Base-by-base conservation (phyloP, 2,113 vertebrate genomes). In the Tetraodon nigroviridis region DNA sequence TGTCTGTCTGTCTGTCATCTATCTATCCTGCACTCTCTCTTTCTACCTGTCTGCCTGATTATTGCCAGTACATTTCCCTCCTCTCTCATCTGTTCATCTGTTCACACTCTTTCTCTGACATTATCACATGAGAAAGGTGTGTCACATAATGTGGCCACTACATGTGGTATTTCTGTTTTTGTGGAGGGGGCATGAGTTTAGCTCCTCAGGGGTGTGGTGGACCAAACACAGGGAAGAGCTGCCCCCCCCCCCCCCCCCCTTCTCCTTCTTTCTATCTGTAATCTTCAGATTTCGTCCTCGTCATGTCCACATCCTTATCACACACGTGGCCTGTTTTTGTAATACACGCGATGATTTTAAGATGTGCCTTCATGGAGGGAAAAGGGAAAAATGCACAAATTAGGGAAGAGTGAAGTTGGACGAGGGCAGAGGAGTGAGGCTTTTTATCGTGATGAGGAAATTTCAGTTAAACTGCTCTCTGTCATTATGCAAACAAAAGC, bases 401-500 rank as follows among this genome's bases (percentile, higher is more conserved):
- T 17, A 67, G 65, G 68, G 56, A 16, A 22, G 46, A 20, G 12
- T 4, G 21, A 55, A 51, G 54, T 59, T 67, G 57, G 66, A 57
- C 51, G 22, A 58, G 21, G 16, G 14, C 11, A 32, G 0, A 22
- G 49, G 55, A 46, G 48, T 14, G n/a, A 66, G 42, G 32, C 46
- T 11, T 48, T 48, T 18, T 17, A 48, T 48, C n/a, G 8, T 19
- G 16, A 18, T 18, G 18, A 48, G 8, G 12, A 19, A 17, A 48
- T 48, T 48, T 48, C 46, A 10, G 46, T 48, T 48, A 1, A 48
- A 48, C 46, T 48, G 46, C 13, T 54, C 21, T 10, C 75, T 19
- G 27, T 61, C 18, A 27, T 60, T 83, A 71, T 83, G 76, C 76
- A 85, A 82, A 82, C 51, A 67, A 7, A 47, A n/a, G 32, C 67